phyloP scores from a whole-genome alignment of 2,797 vertebrate species.

The Sebastes itinus region DNA sequence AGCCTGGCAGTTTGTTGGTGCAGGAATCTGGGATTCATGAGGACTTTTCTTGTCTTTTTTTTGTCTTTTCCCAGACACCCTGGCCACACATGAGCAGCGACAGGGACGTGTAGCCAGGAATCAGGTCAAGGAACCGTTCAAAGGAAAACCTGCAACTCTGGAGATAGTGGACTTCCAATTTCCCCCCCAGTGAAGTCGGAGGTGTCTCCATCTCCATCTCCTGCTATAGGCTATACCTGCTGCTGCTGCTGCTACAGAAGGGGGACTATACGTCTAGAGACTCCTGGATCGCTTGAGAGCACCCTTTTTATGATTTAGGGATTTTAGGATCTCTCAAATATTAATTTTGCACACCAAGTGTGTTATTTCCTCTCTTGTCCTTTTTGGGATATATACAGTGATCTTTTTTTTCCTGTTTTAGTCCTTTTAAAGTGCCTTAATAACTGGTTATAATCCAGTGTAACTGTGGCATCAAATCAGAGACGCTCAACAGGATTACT shows the following conservation, averaged over 20 bases:
- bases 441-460: slow-evolving; percentile 65
- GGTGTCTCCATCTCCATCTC: slow-evolving; percentile 66
- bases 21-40: slow-evolving; percentile 43
- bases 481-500: slow-evolving; percentile 74
- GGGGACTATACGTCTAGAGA: slow-evolving; percentile 54
- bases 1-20: neutral
- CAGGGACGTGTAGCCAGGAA: slow-evolving; percentile 57
- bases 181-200: slow-evolving; percentile 55
- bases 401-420: slow-evolving; percentile 33
- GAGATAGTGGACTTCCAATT: slow-evolving; percentile 66
- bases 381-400: slow-evolving; percentile 80
- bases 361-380: slow-evolving; percentile 79
- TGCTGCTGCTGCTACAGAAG: slow-evolving; percentile 64
- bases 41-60: slow-evolving; percentile 49
- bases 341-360: slow-evolving; percentile 82
- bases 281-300: slow-evolving; percentile 63
- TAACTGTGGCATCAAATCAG: slow-evolving; percentile 68
- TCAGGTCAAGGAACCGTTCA: slow-evolving; percentile 41
- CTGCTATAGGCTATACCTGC: slow-evolving; percentile 65
- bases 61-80: slow-evolving; percentile 64
- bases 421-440: slow-evolving; percentile 69
- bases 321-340: slow-evolving; percentile 75
- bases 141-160: slow-evolving; percentile 57
- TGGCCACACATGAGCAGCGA: slow-evolving; percentile 66
- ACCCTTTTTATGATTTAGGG: slow-evolving; percentile 62